phyloP scores from a whole-genome alignment of 1,140 invertebrate genomes.

The Probaryconus sp. region DNA sequence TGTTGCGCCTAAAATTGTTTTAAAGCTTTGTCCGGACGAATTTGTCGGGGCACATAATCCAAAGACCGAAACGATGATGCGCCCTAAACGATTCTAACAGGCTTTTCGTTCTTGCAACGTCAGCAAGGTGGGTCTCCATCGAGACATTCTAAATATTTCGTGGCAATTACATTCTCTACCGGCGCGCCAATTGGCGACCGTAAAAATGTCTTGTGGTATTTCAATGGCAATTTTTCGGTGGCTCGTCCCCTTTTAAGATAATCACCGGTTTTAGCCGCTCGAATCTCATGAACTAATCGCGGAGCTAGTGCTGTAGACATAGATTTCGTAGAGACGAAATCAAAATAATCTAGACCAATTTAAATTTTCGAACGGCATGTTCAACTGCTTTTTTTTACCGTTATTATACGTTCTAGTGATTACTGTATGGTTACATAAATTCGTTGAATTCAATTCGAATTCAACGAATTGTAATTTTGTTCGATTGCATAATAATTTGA shows the following conservation, averaged over 20 bases:
- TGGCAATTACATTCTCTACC: conserved; percentile 66
- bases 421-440: conserved; percentile 63
- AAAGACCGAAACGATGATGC: conserved; percentile 18
- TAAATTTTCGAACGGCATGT: conserved; percentile 68
- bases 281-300: conserved; percentile 49
- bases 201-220: conserved; percentile 72
- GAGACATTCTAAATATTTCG: conserved; percentile 65
- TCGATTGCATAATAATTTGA: conserved; percentile 26
- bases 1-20: conserved; percentile 34
- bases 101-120: conserved; percentile 45
- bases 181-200: conserved; percentile 65
- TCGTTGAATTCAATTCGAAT: too few relatives aligned
- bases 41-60: not conserved
- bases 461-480: too few relatives aligned
- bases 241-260: conserved; percentile 67
- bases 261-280: conserved; percentile 66
- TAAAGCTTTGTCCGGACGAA: not conserved
- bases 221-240: conserved; percentile 73
- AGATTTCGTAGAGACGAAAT: conserved; percentile 9
- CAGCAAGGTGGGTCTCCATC: conserved; percentile 39
- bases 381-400: conserved; percentile 52
- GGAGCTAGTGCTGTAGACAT: not conserved
- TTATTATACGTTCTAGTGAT: conserved; percentile 66
- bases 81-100: conserved; percentile 21
- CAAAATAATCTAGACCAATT: conserved; percentile 69